phyloP scores from a whole-genome alignment of 2,113 vertebrate species.

The Pangasianodon gigas region DNA sequence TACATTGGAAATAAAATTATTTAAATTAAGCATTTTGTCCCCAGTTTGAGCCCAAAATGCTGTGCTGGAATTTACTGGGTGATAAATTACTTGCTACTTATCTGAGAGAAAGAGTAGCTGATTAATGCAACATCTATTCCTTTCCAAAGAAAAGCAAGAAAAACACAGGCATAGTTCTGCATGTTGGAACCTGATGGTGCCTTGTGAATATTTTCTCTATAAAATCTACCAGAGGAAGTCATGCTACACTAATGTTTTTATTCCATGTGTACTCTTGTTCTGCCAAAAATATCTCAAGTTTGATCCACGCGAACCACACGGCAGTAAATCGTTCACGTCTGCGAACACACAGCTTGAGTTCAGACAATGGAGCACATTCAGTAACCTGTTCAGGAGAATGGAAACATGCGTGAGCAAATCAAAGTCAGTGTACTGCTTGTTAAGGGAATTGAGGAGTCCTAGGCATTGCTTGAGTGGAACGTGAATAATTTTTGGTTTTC shows the following conservation, averaged over 20 bases:
- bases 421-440: neutral
- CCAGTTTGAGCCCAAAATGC: neutral
- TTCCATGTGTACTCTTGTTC: constrained; percentile 47
- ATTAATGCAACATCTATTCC: constrained; percentile 56
- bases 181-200: constrained; percentile 58
- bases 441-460: neutral
- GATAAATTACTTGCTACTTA: constrained; percentile 16
- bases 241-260: constrained; percentile 62
- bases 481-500: constrained; percentile 31
- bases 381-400: constrained; percentile 21
- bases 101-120: constrained; percentile 30
- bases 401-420: neutral
- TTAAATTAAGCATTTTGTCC: neutral
- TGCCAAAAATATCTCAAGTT: constrained; percentile 56
- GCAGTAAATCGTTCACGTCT: constrained; percentile 37
- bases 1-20: neutral
- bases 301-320: constrained; percentile 28
- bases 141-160: constrained; percentile 54
- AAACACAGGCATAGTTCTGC: constrained; percentile 43
- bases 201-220: constrained; percentile 61
- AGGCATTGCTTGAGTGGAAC: neutral
- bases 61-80: neutral
- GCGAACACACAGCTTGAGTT: constrained; percentile 23
- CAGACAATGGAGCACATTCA: constrained; percentile 36
- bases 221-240: constrained; percentile 52